A percentile compares a stretch with the other conserved stretches of the same genome.
Evolutionary conservation across 2,113 vertebrate species (phyloP).

Genomic region (Anser brachyrhynchus): DNA sequence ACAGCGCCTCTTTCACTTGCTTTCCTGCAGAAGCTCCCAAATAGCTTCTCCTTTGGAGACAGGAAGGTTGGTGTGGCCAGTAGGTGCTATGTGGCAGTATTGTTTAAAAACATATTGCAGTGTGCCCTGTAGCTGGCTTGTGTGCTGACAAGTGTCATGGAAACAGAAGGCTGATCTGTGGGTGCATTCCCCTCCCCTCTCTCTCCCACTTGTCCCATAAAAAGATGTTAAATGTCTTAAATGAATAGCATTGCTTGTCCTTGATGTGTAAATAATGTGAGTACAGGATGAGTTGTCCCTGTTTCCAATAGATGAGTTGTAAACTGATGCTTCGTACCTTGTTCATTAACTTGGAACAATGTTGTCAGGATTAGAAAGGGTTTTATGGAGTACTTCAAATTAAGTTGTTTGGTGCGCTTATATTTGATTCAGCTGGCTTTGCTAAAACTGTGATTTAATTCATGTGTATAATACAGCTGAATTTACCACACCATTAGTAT

Average conservation of each 20-base stretch:
- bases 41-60: not conserved
- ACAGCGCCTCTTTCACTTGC: too few species aligned
- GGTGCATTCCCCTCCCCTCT: rapidly evolving
- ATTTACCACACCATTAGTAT: not conserved
- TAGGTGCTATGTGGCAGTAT: not conserved
- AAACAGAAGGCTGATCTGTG: not conserved
- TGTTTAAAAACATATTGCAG: rapidly evolving
- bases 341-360: not conserved
- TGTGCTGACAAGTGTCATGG: too few species aligned
- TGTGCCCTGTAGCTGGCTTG: not conserved
- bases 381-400: not conserved
- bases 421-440: conserved; percentile 1
- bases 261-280: rapidly evolving
- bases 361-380: not conserved
- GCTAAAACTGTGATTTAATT: conserved; percentile 30
- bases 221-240: not conserved
- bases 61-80: not conserved
- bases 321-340: rapidly evolving
- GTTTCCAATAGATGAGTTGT: not conserved
- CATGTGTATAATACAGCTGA: not conserved
- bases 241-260: rapidly evolving
- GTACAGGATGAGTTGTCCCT: not conserved
- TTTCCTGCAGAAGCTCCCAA: not conserved
- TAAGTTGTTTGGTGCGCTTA: not conserved
- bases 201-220: not conserved